Conservation (phyloP, 2,888 invertebrate species). For the Carpatolechia fugitivella region DNA sequence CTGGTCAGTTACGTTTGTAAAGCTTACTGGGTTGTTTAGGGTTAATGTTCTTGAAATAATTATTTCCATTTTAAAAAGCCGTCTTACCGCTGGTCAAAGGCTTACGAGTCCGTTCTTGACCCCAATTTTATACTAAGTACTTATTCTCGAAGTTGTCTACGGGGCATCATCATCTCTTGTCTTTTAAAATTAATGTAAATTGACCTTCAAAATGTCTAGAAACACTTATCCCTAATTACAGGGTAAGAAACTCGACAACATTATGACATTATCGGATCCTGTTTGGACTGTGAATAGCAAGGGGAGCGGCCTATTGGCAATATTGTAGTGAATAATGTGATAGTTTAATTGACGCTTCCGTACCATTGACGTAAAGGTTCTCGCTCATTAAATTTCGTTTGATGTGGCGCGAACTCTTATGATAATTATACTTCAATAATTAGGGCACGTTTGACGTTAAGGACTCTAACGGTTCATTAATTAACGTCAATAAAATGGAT, state of each 20-base stretch:
- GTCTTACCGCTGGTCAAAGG: too few species aligned
- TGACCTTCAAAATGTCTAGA: not conserved
- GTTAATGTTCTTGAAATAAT: too few species aligned
- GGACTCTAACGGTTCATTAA: constrained; percentile 36
- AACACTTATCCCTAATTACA: not conserved
- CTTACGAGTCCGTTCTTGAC: too few species aligned
- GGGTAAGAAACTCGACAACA: not conserved
- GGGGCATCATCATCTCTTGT: too few species aligned
- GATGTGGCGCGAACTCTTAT: constrained; percentile 40
- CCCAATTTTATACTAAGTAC: too few species aligned
- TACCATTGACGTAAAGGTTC: constrained; percentile 41
- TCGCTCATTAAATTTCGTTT: constrained; percentile 48
- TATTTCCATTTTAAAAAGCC: too few species aligned
- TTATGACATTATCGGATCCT: not conserved
- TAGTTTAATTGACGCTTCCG: constrained; percentile 66
- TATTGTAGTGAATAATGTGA: constrained; percentile 69
- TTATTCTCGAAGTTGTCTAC: too few species aligned
- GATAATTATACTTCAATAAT: not conserved
- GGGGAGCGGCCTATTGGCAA: constrained; percentile 43
- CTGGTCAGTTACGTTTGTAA: too few species aligned
- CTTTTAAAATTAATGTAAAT: too few species aligned
- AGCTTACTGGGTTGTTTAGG: too few species aligned
- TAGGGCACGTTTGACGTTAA: constrained; percentile 16
- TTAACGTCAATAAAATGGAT: constrained; percentile 31
- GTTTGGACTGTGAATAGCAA: constrained; percentile 22